Evolutionary conservation across 2,888 invertebrate genomes (phyloP).

Genomic region (Pyrochroa serraticornis): DNA sequence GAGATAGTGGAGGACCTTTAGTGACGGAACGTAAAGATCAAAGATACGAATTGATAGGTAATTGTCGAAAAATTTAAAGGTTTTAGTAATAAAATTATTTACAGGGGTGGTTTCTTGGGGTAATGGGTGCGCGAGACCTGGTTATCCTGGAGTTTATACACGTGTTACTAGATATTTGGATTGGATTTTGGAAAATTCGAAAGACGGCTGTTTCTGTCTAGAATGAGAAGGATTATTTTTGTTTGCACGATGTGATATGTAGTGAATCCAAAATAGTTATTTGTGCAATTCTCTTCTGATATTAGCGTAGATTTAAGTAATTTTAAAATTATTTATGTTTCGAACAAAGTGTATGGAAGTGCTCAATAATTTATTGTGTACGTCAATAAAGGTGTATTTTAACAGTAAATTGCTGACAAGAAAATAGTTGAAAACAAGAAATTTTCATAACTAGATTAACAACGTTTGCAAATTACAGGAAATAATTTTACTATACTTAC

Average conservation of each 20-base stretch:
- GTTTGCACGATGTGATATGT: slow-evolving; percentile 20
- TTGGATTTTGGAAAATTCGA: slow-evolving; percentile 80
- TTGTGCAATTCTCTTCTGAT: not conserved
- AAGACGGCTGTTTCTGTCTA: slow-evolving; percentile 82
- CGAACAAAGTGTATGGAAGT: too few species aligned
- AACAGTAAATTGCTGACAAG: too few species aligned
- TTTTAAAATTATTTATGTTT: too few species aligned
- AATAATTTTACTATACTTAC: too few species aligned
- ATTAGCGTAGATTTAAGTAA: too few species aligned
- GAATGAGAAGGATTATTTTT: slow-evolving; percentile 55
- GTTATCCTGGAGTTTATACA: slow-evolving; percentile 87
- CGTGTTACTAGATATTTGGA: slow-evolving; percentile 80
- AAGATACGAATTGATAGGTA: slow-evolving; percentile 81
- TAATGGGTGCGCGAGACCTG: slow-evolving; percentile 83
- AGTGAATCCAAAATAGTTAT: slow-evolving; percentile 1
- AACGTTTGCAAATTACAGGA: too few species aligned
- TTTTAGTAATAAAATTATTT: slow-evolving; percentile 33
- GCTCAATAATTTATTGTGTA: too few species aligned
- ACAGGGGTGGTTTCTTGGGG: slow-evolving; percentile 87
- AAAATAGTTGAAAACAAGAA: too few species aligned
- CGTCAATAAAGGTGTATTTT: too few species aligned
- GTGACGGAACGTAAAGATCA: slow-evolving; percentile 69
- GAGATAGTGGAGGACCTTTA: slow-evolving; percentile 50
- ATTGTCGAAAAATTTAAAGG: slow-evolving; percentile 34
- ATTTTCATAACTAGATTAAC: too few species aligned